Evolutionary conservation across 1,140 invertebrate species (phyloP).

Genomic region (Acromyrmex echinatior): DNA sequence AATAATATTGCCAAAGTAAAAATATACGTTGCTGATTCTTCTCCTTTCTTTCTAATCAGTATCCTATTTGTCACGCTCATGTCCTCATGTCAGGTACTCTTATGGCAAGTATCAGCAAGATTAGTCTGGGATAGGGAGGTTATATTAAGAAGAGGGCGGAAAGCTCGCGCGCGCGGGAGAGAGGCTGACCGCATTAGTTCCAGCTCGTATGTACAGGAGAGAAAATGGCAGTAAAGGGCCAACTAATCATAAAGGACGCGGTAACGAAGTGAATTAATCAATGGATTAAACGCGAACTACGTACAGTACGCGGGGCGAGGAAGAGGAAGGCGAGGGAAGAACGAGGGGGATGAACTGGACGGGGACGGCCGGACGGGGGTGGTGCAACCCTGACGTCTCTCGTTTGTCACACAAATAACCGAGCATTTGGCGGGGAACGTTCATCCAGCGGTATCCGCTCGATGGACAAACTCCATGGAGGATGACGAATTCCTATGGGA

Average conservation of each 20-base stretch:
- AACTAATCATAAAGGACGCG: slow-evolving; percentile 85
- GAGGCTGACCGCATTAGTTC: slow-evolving; percentile 82
- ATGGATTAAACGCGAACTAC: slow-evolving; percentile 85
- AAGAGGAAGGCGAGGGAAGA: slow-evolving; percentile 2
- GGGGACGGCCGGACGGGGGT: slow-evolving; percentile 62
- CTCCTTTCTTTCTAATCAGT: slow-evolving; percentile 60
- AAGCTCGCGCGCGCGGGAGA: slow-evolving; percentile 68
- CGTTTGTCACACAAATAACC: slow-evolving; percentile 86
- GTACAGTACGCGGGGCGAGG: slow-evolving; percentile 56
- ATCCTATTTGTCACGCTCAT: slow-evolving; percentile 47
- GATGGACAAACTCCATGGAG: slow-evolving; percentile 78
- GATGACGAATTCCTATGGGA: slow-evolving; percentile 81
- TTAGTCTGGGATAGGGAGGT: slow-evolving; percentile 60
- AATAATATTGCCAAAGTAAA: not conserved
- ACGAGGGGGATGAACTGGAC: slow-evolving; percentile 38
- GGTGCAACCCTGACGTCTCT: slow-evolving; percentile 82
- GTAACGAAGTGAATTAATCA: slow-evolving; percentile 86
- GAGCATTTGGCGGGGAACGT: slow-evolving; percentile 82
- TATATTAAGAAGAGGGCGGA: slow-evolving; percentile 68
- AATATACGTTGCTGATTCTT: slow-evolving; percentile 20
- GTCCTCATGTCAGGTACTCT: slow-evolving; percentile 37
- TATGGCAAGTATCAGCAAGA: slow-evolving; percentile 67
- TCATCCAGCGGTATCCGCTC: slow-evolving; percentile 68
- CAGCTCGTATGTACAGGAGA: slow-evolving; percentile 76
- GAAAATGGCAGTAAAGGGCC: slow-evolving; percentile 77